These are phyloP conservation scores for Strix aluco DNA, from an alignment of 2,113 vertebrate species.

Conservation along the genomic window DNA sequence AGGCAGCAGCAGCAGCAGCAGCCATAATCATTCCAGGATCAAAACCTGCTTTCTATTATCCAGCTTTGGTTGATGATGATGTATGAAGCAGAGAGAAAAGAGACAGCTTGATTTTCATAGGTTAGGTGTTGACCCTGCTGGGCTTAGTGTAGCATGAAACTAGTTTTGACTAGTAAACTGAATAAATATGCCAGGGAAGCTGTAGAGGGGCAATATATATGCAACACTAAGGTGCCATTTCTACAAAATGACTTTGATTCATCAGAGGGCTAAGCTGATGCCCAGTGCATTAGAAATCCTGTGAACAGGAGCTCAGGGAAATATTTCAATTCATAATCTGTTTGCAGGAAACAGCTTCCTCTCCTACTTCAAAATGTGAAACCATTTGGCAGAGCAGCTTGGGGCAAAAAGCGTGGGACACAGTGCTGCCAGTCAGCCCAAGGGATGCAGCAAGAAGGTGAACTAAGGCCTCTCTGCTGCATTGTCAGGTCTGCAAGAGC, in stretches of 20 bases:
- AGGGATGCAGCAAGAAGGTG: background rate
- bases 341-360: background rate
- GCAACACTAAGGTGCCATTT: constrained; percentile 65
- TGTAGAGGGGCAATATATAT: constrained; percentile 63
- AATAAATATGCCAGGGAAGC: constrained; percentile 67
- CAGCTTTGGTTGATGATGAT: constrained; percentile 65
- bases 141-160: constrained; percentile 76
- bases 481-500: background rate
- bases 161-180: constrained; percentile 73
- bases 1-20: background rate
- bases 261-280: constrained; percentile 50
- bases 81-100: constrained; percentile 56
- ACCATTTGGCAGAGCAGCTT: constrained; percentile 22
- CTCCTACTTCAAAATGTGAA: background rate
- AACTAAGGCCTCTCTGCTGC: background rate
- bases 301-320: constrained; percentile 41
- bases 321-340: constrained; percentile 27
- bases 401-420: background rate
- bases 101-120: constrained; percentile 73
- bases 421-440: background rate
- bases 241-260: constrained; percentile 61
- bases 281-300: constrained; percentile 33
- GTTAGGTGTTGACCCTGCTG: constrained; percentile 72
- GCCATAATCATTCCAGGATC: constrained; percentile 17
- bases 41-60: constrained; percentile 52